These are phyloP conservation scores for Clitarchus hookeri DNA, from an alignment of 2,888 invertebrate species.

Conservation along the genomic window DNA sequence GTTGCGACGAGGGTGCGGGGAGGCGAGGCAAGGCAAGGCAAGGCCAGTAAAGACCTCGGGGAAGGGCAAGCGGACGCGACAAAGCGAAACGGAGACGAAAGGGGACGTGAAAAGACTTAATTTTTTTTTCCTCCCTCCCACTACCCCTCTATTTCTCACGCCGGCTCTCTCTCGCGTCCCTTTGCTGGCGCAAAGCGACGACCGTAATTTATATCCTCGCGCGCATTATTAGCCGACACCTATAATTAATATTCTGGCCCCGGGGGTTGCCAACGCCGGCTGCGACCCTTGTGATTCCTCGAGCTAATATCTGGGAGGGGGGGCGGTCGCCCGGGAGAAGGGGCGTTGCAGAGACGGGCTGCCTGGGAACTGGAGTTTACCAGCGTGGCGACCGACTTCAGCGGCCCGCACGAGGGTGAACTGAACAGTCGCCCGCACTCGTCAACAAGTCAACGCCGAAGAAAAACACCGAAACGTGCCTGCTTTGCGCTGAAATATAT, in stretches of 20 bases:
- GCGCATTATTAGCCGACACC: conserved; percentile 14
- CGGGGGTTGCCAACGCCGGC: background rate
- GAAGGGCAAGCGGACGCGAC: background rate
- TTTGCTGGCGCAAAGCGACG: background rate
- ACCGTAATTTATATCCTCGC: conserved; percentile 14
- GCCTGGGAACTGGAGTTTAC: too few relatives aligned
- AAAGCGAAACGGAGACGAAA: background rate
- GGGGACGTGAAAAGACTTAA: background rate
- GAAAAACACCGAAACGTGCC: too few relatives aligned
- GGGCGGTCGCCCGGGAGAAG: background rate
- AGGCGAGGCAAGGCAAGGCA: too few relatives aligned
- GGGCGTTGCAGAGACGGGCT: background rate
- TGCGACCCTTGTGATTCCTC: background rate
- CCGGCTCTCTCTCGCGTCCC: background rate
- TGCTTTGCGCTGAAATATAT: too few relatives aligned
- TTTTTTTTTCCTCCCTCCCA: background rate
- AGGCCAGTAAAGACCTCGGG: background rate
- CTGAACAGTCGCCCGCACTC: too few relatives aligned
- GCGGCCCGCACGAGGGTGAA: too few relatives aligned
- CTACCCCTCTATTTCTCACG: background rate
- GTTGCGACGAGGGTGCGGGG: too few relatives aligned
- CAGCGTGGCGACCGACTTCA: too few relatives aligned
- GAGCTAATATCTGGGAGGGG: background rate
- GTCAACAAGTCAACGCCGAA: too few relatives aligned
- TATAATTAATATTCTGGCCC: background rate